A percentile compares a stretch with the other conserved stretches of the same genome.
These are phyloP conservation scores for Circaetus cinerascens DNA, from an alignment of 2,113 vertebrate species.

Conservation along the genomic window DNA sequence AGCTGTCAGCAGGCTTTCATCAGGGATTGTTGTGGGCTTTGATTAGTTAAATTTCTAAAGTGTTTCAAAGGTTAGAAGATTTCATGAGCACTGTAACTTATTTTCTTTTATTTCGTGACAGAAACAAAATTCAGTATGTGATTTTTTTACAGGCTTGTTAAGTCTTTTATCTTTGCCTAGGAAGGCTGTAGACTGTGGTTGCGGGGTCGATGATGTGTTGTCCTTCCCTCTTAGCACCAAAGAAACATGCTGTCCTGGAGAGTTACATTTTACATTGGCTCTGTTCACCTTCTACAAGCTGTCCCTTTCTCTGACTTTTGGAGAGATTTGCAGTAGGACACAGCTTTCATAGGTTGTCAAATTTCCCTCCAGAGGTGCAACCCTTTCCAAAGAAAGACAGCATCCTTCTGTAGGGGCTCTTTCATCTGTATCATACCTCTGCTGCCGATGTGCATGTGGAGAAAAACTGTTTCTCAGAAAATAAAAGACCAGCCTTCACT, in stretches of 20 bases:
- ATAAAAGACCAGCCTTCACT: neutral
- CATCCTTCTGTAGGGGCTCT: neutral
- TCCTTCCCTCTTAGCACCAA: conserved; percentile 6
- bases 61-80: neutral
- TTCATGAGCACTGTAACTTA: neutral
- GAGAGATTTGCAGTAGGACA: conserved; percentile 18
- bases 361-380: neutral
- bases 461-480: neutral
- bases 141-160: neutral
- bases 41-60: neutral
- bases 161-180: neutral
- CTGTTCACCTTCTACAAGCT: conserved; percentile 37
- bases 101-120: neutral
- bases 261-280: conserved; percentile 56
- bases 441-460: neutral
- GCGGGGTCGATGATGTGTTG: neutral
- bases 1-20: neutral
- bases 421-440: neutral
- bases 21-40: neutral
- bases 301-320: conserved; percentile 23
- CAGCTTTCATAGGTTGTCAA: neutral
- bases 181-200: neutral
- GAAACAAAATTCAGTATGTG: neutral
- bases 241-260: conserved; percentile 37
- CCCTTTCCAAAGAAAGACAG: neutral